Conservation (phyloP, 1,140 invertebrate genomes). For the Drosophila watanabei region DNA sequence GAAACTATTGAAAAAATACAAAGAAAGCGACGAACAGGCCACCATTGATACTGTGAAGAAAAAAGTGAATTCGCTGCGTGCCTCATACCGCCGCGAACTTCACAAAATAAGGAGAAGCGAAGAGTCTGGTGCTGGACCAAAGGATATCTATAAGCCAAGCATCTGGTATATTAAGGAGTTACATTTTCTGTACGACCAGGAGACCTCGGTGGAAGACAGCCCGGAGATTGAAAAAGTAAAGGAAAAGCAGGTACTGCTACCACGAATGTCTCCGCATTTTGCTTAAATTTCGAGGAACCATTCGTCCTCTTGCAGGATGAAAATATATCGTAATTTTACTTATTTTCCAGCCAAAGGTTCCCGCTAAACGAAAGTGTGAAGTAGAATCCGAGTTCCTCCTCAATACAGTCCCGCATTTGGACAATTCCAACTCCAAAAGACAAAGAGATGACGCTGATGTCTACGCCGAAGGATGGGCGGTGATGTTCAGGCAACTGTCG, state of each 20-base stretch:
- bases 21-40: slow-evolving; percentile 15
- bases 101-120: slow-evolving; percentile 18
- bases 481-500: not conserved
- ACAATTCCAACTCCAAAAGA: not conserved
- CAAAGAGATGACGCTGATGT: not conserved
- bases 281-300: no score
- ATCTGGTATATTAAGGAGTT: slow-evolving; percentile 1
- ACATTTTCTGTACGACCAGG: not conserved
- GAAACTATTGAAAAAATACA: slow-evolving; percentile 8
- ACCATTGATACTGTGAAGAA: slow-evolving; percentile 27
- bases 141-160: slow-evolving; percentile 9
- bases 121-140: not conserved
- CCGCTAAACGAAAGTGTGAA: not conserved
- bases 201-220: not conserved
- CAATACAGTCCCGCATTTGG: not conserved
- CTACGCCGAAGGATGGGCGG: not conserved
- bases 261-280: no score
- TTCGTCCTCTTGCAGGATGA: no score
- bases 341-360: not conserved
- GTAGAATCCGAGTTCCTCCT: not conserved
- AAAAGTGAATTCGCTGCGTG: slow-evolving; percentile 25
- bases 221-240: slow-evolving; percentile 5
- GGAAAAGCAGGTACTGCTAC: not conserved
- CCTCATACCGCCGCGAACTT: slow-evolving; percentile 2
- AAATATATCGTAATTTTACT: no score